Conservation (phyloP, 2,888 invertebrate species). For the Sisyra nigra region DNA sequence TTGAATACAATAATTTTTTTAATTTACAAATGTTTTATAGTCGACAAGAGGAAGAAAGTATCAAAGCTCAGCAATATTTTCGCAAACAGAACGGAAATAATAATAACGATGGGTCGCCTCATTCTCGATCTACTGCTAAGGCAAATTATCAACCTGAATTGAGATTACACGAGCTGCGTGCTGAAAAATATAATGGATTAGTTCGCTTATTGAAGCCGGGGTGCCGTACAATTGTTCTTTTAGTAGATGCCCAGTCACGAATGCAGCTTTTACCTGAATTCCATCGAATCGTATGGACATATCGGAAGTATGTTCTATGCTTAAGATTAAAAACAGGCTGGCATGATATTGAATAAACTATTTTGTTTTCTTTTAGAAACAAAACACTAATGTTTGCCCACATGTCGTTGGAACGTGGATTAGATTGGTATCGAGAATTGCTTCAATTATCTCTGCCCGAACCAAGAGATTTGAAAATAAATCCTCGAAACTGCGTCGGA, state of each 20-base stretch:
- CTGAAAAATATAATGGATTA: conserved; percentile 90
- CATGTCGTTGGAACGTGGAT: conserved; percentile 79
- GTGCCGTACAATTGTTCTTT: conserved; percentile 78
- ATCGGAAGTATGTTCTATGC: conserved; percentile 60
- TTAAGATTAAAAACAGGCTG: background rate
- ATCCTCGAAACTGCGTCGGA: conserved; percentile 92
- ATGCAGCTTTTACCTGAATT: conserved; percentile 78
- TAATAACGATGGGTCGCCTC: conserved; percentile 17
- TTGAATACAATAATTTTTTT: conserved; percentile 4
- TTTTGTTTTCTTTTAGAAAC: conserved; percentile 45
- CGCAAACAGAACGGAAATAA: conserved; percentile 29
- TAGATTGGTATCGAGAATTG: conserved; percentile 86
- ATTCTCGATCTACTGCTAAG: conserved; percentile 11
- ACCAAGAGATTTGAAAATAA: conserved; percentile 69
- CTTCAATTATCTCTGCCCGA: conserved; percentile 76
- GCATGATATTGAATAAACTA: background rate
- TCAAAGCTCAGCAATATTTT: conserved; percentile 30
- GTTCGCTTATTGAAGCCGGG: conserved; percentile 87
- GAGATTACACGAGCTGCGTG: conserved; percentile 77
- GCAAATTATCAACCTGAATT: conserved; percentile 43
- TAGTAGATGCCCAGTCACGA: conserved; percentile 80
- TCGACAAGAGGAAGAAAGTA: conserved; percentile 40
- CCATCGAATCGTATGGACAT: conserved; percentile 89
- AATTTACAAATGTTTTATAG: conserved; percentile 18
- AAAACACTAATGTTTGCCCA: conserved; percentile 93